Base-by-base conservation (phyloP, 1,140 invertebrate genomes). In the Drosophila gunungcola region DNA sequence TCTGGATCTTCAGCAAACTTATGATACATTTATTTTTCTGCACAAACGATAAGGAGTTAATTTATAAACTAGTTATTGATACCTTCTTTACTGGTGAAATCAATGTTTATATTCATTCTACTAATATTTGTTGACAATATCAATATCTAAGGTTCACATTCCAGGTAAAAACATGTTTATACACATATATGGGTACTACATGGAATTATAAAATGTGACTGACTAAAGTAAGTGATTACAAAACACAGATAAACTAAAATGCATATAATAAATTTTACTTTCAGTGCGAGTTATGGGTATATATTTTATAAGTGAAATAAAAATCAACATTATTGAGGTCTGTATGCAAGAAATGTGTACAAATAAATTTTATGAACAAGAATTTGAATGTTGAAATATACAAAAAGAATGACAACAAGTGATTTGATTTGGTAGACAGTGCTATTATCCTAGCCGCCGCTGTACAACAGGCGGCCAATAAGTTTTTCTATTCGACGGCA, bases 391-490 rank as follows among this genome's bases (percentile, higher is more conserved):
- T 27, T 27, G 43, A n/a, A n/a, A 11, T 9, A 29, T 12, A 29
- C 27, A 13, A 1, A 21, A 5, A 34, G 11, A 36, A 36, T 11
- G 6, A 11, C 11, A 34, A 38, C 5, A 0, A 53, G n/a, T 25
- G 16, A 49, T 34, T 32, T 41, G n/a, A 41, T 39, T 16, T 38
- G 2, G 39, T 7, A 11, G 63, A 51, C 39, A 36, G 57, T 67
- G 52, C 64, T 68, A 64, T 64, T 64, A 51, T 64, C 29, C 58
- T 43, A 62, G 21, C 46, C 64, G 38, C 36, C 41, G 41, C 64
- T 43, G 55, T 25, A 21, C 32, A 39, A 38, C 13, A 41, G 34
- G 6, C 63, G 48, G 36, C 16, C 29, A 11, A 34, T 16, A 5
- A 1, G 38, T 25, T 2, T 38, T 38, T 27, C 3, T 6, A 4